Percentiles rank a stretch among this genome's conserved stretches.
These are phyloP conservation scores for Phania funesta DNA, from an alignment of 2,888 invertebrate genomes.

Conservation along the genomic window DNA sequence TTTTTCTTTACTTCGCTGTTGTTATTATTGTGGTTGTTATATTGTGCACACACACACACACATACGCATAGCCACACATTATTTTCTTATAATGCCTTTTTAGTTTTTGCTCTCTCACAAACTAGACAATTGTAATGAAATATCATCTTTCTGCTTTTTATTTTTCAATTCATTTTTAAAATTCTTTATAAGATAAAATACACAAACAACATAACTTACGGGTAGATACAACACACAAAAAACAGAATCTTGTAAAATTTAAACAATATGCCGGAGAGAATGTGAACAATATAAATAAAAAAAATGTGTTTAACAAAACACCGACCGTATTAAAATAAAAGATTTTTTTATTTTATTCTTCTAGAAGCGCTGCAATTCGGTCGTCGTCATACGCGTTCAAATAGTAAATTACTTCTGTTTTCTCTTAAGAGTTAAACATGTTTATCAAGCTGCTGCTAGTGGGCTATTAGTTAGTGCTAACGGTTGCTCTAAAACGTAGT, in stretches of 20 bases:
- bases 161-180: slow-evolving; percentile 36
- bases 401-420: slow-evolving; percentile 61
- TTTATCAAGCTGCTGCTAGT: slow-evolving; percentile 42
- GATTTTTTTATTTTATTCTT: slow-evolving; percentile 7
- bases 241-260: slow-evolving; percentile 24
- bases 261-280: slow-evolving; percentile 20
- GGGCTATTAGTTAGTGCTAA: slow-evolving; percentile 46
- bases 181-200: slow-evolving; percentile 30
- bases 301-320: slow-evolving; percentile 46
- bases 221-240: no score
- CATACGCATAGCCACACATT: slow-evolving; percentile 26
- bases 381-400: slow-evolving; percentile 44
- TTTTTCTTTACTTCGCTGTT: slow-evolving; percentile 30
- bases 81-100: slow-evolving; percentile 53
- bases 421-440: slow-evolving; percentile 51
- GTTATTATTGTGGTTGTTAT: slow-evolving; percentile 28
- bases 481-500: slow-evolving; percentile 45
- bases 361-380: slow-evolving; percentile 40
- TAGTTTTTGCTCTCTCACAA: slow-evolving; percentile 29
- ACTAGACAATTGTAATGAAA: slow-evolving; percentile 47
- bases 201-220: slow-evolving; percentile 10
- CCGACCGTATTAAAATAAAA: slow-evolving; percentile 39
- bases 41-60: not conserved
- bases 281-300: slow-evolving; percentile 22
- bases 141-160: slow-evolving; percentile 29